These are phyloP conservation scores for Chondrosia reniformis DNA, from an alignment of 37 sponge, comb jelly and placozoan genomes.

Conservation along the genomic window DNA sequence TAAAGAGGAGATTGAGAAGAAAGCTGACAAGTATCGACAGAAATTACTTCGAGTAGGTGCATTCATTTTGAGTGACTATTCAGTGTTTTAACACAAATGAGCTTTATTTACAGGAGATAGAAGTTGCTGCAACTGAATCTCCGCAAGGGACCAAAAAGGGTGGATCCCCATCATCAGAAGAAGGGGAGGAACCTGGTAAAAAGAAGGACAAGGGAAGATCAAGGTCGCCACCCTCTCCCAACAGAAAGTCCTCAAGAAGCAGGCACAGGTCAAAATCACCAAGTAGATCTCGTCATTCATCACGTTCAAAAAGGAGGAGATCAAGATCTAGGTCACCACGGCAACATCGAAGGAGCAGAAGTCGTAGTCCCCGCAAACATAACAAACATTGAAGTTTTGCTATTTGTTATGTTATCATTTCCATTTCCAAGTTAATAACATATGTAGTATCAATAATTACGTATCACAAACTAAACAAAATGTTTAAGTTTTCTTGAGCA, in stretches of 20 bases:
- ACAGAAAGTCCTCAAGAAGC: slow-evolving; percentile 13
- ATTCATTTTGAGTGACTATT: background rate
- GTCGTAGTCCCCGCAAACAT: slow-evolving; percentile 15
- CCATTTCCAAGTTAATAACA: too few relatives aligned
- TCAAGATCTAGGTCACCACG: slow-evolving; percentile 39
- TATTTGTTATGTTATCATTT: background rate
- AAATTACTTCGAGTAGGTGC: slow-evolving; percentile 34
- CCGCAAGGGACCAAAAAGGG: background rate
- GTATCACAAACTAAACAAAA: too few relatives aligned
- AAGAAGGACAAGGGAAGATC: background rate
- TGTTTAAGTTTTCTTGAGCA: too few relatives aligned
- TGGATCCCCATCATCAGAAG: slow-evolving; percentile 9
- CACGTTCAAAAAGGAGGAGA: background rate
- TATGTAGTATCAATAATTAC: too few relatives aligned
- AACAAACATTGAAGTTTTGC: too few relatives aligned
- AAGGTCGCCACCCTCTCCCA: background rate
- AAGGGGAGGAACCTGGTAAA: background rate
- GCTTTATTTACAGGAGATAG: background rate
- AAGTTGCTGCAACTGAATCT: background rate
- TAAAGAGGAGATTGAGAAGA: slow-evolving; percentile 53
- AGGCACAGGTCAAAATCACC: slow-evolving; percentile 30
- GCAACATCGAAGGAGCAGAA: background rate
- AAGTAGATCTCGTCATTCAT: slow-evolving; percentile 26
- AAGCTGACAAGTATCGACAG: slow-evolving; percentile 58
- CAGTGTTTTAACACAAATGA: too few relatives aligned